A percentile compares a stretch with the other conserved stretches of the same genome.
Conservation (phyloP, 2,797 vertebrate species). For the Lacerta bilineata region DNA sequence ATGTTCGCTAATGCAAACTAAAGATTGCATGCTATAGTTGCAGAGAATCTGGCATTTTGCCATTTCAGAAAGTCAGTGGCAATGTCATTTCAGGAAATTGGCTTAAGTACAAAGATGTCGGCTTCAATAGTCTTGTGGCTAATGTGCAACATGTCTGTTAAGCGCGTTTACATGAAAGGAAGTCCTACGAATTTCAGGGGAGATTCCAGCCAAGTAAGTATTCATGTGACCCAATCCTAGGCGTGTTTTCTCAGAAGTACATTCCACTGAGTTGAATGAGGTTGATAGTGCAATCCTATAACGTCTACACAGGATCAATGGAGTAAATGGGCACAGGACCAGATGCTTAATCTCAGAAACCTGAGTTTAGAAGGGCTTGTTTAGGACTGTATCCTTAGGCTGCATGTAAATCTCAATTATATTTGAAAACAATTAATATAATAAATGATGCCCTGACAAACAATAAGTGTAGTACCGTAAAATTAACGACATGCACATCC, state of each 20-base stretch:
- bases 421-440: neutral
- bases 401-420: neutral
- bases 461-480: no score
- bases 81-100: neutral
- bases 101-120: neutral
- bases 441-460: neutral
- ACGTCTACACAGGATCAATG: neutral
- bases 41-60: neutral
- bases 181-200: neutral
- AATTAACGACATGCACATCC: neutral
- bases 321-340: neutral
- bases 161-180: neutral
- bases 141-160: neutral
- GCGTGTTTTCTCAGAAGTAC: neutral
- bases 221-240: neutral
- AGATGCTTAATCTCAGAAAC: neutral
- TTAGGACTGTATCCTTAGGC: neutral
- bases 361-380: neutral
- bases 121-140: slow-evolving; percentile 11
- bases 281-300: neutral
- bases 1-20: neutral
- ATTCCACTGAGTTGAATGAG: neutral
- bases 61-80: slow-evolving; percentile 3
- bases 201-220: neutral
- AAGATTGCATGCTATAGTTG: neutral